Conservation (phyloP, 2,888 invertebrate species). For the Myathropa florea region DNA sequence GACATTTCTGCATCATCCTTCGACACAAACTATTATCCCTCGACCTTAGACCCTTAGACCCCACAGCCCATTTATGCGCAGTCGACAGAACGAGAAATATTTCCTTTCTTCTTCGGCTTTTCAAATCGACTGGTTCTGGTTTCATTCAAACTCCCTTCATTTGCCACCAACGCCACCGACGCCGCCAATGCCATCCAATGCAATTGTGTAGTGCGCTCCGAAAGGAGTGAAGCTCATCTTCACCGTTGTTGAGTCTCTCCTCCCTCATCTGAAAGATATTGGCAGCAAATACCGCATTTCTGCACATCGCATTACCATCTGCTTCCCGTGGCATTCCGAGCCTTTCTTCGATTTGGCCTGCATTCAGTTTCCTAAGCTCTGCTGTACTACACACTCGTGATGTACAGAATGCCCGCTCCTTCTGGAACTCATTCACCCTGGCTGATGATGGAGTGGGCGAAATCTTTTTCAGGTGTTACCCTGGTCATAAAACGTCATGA, state of each 20-base stretch:
- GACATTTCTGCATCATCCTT: conserved; percentile 59
- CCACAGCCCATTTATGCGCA: conserved; percentile 38
- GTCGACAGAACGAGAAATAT: background rate
- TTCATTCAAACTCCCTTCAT: background rate
- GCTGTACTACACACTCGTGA: background rate
- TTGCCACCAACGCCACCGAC: background rate
- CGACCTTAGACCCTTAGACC: background rate
- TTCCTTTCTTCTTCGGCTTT: background rate
- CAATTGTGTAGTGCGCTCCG: background rate
- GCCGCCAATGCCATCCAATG: too few relatives aligned
- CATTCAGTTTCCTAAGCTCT: background rate
- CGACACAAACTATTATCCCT: background rate
- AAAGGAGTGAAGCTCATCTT: conserved; percentile 4
- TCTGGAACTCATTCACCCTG: background rate
- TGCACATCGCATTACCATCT: conserved; percentile 50
- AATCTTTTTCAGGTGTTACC: conserved; percentile 66
- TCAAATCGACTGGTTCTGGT: background rate
- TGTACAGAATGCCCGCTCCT: background rate
- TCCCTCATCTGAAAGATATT: conserved; percentile 42
- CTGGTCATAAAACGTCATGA: conserved; percentile 69
- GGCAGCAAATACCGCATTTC: conserved; percentile 67
- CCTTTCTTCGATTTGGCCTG: background rate
- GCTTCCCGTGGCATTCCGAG: conserved; percentile 22
- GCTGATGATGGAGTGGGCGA: background rate
- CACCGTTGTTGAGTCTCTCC: background rate